Evolutionary conservation across 2,797 vertebrate species (phyloP).

Genomic region (Limosa lapponica): DNA sequence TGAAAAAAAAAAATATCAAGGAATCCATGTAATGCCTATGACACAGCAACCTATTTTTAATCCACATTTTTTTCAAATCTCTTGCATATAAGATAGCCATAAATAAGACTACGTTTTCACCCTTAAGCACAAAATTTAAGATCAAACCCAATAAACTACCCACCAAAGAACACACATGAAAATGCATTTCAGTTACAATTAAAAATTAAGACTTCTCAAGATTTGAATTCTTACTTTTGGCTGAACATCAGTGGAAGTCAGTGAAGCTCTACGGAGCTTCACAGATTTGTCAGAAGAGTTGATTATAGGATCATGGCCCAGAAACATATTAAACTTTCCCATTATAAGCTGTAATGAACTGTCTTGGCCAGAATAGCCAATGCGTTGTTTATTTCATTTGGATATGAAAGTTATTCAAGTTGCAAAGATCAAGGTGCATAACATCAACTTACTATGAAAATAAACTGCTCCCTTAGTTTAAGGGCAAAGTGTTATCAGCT

Average conservation of each 20-base stretch:
- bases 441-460: neutral
- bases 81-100: neutral
- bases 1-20: neutral
- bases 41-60: conserved; percentile 32
- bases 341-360: neutral
- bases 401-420: neutral
- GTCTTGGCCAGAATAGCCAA: neutral
- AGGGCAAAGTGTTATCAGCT: neutral
- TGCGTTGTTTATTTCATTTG: neutral
- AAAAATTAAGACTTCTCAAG: neutral
- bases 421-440: neutral
- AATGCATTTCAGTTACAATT: neutral
- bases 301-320: neutral
- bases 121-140: neutral
- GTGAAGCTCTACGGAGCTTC: neutral
- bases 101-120: neutral
- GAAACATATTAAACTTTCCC: neutral
- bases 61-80: neutral
- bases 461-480: neutral
- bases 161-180: neutral
- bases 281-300: neutral
- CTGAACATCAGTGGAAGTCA: neutral
- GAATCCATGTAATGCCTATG: neutral
- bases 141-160: neutral
- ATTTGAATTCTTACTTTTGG: neutral